These are phyloP conservation scores for Therioaphis trifolii DNA, from an alignment of 2,888 invertebrate genomes.

Conservation along the genomic window DNA sequence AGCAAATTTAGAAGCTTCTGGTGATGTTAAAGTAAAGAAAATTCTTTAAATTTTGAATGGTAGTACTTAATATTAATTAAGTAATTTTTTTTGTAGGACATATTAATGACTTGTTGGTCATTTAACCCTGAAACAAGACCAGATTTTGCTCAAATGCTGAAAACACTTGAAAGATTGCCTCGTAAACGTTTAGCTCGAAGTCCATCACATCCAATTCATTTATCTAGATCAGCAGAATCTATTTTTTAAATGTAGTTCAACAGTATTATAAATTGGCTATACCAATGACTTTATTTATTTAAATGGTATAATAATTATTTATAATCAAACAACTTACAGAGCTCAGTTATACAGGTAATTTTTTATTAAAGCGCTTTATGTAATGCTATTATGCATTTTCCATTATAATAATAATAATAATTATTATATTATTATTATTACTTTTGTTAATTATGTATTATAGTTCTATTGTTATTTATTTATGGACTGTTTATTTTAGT, in stretches of 20 bases:
- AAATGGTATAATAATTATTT: slow-evolving; percentile 50
- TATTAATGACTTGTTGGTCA: slow-evolving; percentile 96
- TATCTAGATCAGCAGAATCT: slow-evolving; percentile 95
- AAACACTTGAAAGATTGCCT: slow-evolving; percentile 88
- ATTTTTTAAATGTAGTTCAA: slow-evolving; percentile 76
- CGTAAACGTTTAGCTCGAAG: slow-evolving; percentile 95
- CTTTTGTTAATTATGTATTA: slow-evolving; percentile 60
- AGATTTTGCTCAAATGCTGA: slow-evolving; percentile 86
- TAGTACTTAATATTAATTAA: background rate
- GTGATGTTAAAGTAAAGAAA: slow-evolving; percentile 90
- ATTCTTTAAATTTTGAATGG: slow-evolving; percentile 7
- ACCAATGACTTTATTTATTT: slow-evolving; percentile 45
- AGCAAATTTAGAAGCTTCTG: slow-evolving; percentile 91
- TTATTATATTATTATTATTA: slow-evolving; percentile 51
- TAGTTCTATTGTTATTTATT: slow-evolving; percentile 60
- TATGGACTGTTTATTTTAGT: slow-evolving; percentile 61
- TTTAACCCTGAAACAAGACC: slow-evolving; percentile 87
- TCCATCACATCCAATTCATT: slow-evolving; percentile 97
- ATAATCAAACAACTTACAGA: slow-evolving; percentile 43
- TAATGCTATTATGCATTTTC: slow-evolving; percentile 57
- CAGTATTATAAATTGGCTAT: slow-evolving; percentile 60
- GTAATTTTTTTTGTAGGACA: slow-evolving; percentile 76
- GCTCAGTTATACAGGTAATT: slow-evolving; percentile 62
- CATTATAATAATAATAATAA: slow-evolving; percentile 48
- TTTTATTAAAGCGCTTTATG: slow-evolving; percentile 56